Base-by-base conservation (phyloP, 37 sponge, comb jelly and placozoan genomes). In the Chondrilla cf. caribensis region DNA sequence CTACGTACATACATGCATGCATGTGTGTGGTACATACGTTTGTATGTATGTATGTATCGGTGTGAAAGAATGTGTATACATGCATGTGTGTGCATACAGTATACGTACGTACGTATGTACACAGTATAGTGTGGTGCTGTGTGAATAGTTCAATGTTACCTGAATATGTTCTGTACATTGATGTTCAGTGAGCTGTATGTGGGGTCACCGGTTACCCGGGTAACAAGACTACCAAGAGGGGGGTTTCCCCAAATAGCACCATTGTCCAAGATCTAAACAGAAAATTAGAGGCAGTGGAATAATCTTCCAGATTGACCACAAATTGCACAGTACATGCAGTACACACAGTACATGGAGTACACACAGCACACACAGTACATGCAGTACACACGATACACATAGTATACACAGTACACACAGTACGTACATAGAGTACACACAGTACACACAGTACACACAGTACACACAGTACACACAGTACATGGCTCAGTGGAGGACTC, bases 61-160 rank as follows among this genome's bases (percentile, higher is more conserved):
- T 62, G 32, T 67, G 32, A 31, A 32, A 31, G 68, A 3, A 4
- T 67, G 68, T 26, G 68, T 67, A 32, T 67, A 32, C 4, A 4
- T 26, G 68, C 29, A 32, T 67, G 68, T 67, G 68, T 67, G 68
- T 67, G 68, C n/a, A n/a, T n/a, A n/a, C n/a, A 33, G 68, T 67
- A 32, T 67, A 33, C 29, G 68, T 67, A 32, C 29, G 68, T 67
- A 32, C 29, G 68, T 67, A 32, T 67, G 68, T 67, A n/a, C n/a
- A n/a, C n/a, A n/a, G n/a, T n/a, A n/a, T n/a, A n/a, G n/a, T n/a
- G n/a, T n/a, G n/a, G n/a, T n/a, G n/a, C n/a, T n/a, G n/a, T n/a
- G n/a, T n/a, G n/a, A n/a, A n/a, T n/a, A n/a, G n/a, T n/a, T n/a
- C n/a, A n/a, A n/a, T n/a, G n/a, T n/a, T n/a, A 67, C 68, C 35